Evolutionary conservation across 2,797 vertebrate genomes (phyloP), one percentile per base, ranked within the genome.

Genomic region (Galaxias olidus): DNA sequence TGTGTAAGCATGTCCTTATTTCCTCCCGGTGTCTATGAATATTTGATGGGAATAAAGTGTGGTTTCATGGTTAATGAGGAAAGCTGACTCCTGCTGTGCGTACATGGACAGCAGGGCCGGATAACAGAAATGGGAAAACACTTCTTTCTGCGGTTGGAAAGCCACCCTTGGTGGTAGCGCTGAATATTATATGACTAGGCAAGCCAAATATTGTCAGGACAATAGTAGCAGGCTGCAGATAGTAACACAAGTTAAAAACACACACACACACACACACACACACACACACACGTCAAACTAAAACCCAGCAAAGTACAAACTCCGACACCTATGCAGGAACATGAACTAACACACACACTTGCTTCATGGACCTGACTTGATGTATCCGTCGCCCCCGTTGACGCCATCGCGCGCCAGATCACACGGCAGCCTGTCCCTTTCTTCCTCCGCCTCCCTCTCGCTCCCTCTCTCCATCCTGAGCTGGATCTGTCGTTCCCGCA

Each of bases 281-380:
- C 42, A 20, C 12, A 13, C 14, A 47, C 51, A 12, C 13, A 69
- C 71, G 48, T 63, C 63, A 52, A 41, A 75, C 80, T 82, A 60
- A 68, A 72, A 75, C 72, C n/a, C n/a, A n/a, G n/a, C n/a, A n/a
- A 30, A 30, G 30, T 6, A 6, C 80, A 79, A 71, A 78, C 85
- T 82, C 84, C 81, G 69, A 87, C 88, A 85, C 89, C 90, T 87
- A 90, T n/a, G n/a, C 88, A 84, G 84, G 82, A 89, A 88, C 88
- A 77, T 88, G 88, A 90, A 90, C 89, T 84, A 90, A 90, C 89
- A 90, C 89, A 91, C 89, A 90, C 89, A 89, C 86, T 88, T 89
- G 86, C 87, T 90, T 92, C 88, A 90, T 91, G 89, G 85, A 93
- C 98, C 98, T 77, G 98, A 96, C 85, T 97, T 98, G 81, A 95